These are phyloP conservation scores for Aphidius gifuensis DNA, from an alignment of 1,140 invertebrate genomes.

Conservation along the genomic window DNA sequence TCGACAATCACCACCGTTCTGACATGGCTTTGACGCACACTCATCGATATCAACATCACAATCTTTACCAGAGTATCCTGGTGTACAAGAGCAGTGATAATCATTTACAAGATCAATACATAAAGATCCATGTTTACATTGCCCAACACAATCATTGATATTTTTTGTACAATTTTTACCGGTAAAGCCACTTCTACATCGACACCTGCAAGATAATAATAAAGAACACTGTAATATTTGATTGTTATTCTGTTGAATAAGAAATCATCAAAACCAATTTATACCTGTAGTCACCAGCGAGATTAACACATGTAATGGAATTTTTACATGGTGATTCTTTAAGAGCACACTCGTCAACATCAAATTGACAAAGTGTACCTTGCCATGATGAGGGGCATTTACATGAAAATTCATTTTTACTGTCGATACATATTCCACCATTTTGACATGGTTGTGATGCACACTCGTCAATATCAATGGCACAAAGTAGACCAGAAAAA, in stretches of 20 bases:
- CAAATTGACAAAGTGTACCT: slow-evolving; percentile 74
- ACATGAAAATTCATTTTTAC: slow-evolving; percentile 73
- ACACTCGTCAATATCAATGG: slow-evolving; percentile 80
- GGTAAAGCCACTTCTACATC: slow-evolving; percentile 80
- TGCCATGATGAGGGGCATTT: slow-evolving; percentile 78
- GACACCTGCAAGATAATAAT: slow-evolving; percentile 64
- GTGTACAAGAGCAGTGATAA: slow-evolving; percentile 77
- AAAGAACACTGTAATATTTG: not conserved
- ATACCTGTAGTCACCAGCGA: slow-evolving; percentile 74
- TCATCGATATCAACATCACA: slow-evolving; percentile 71
- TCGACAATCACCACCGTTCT: slow-evolving; percentile 80
- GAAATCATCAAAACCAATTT: slow-evolving; percentile 19
- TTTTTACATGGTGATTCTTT: slow-evolving; percentile 72
- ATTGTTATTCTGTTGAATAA: not conserved
- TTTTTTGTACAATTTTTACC: slow-evolving; percentile 84
- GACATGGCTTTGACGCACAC: slow-evolving; percentile 74
- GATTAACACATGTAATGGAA: slow-evolving; percentile 74
- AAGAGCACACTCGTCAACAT: slow-evolving; percentile 57
- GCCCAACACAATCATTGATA: slow-evolving; percentile 84
- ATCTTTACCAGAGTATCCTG: slow-evolving; percentile 74
- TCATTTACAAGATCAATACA: slow-evolving; percentile 82
- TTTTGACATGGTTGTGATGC: slow-evolving; percentile 80
- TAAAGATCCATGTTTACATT: slow-evolving; percentile 81
- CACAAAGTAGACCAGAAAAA: slow-evolving; percentile 80
- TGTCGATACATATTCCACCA: slow-evolving; percentile 78